phyloP scores from a whole-genome alignment of 2,797 vertebrate species.

The Labeo calbasu region DNA sequence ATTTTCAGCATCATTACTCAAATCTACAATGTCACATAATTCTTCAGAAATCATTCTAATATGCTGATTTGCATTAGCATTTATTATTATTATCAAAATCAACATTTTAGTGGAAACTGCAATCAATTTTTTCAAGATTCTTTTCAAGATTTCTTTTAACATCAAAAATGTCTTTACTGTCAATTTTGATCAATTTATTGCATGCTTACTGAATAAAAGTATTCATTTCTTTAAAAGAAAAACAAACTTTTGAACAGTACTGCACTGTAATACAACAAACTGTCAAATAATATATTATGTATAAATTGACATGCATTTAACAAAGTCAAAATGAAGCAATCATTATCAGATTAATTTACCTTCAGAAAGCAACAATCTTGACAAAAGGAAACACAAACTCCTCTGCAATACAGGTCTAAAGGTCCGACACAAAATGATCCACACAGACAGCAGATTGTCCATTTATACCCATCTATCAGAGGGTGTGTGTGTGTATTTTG shows the following conservation, averaged over 20 bases:
- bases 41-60: not conserved
- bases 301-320: not conserved
- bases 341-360: not conserved
- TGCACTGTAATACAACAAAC: not conserved
- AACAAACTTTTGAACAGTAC: not conserved
- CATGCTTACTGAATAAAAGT: not conserved
- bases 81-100: no score
- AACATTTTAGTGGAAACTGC: no score
- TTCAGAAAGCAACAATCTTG: slow-evolving; percentile 21
- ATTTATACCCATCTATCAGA: slow-evolving; percentile 40
- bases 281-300: not conserved
- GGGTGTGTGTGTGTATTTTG: slow-evolving; percentile 34
- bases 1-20: not conserved
- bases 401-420: not conserved
- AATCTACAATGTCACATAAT: not conserved
- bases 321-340: not conserved
- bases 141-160: not conserved
- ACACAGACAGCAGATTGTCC: slow-evolving; percentile 3
- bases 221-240: not conserved
- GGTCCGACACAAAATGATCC: slow-evolving; percentile 4
- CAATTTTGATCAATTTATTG: not conserved
- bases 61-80: not conserved
- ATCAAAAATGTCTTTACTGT: not conserved
- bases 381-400: not conserved
- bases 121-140: no score